Base-by-base conservation (phyloP, 2,797 vertebrate species). In the Sebastes kiyomatsui region DNA sequence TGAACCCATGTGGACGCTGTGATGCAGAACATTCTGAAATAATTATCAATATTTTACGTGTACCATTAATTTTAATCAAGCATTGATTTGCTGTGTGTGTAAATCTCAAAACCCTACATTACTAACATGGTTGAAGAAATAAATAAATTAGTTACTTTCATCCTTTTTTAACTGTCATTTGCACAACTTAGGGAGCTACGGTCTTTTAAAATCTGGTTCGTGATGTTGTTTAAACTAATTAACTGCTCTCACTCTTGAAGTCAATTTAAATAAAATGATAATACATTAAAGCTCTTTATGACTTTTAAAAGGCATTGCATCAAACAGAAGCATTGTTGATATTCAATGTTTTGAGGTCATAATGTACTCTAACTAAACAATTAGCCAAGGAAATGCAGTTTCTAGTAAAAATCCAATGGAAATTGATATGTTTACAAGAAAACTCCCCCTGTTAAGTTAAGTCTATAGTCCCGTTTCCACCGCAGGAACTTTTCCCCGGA, bases 41-140 rank as follows among this genome's bases (percentile, higher is more conserved):
- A 25, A 58, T 30, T 13, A 69, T 72, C 25, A 70, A 23, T 60
- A 23, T 60, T 83, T 76, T 32, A 72, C 13, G 56, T 52, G 0
- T 55, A 28, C 8, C 12, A 68, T 86, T 38, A 2, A 75, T 81
- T 75, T 79, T 64, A 79, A 75, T 74, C 8, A 59, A 35, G 12
- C 28, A 35, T 23, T 46, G 27, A 0, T 76, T 65, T 79, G 18
- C 4, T 62, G 2, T 35, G 20, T 54, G 32, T 77, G 35, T 38
- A 14, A 49, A 14, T 28, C 49, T 12, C 6, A 27, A 75, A 46
- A 68, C 2, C 33, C 35, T 22, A 14, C 23, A 66, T 35, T 8
- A 38, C 9, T 18, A 38, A 71, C 20, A 52, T 32, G 3, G n/a
- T 5, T 18, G 8, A 64, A 22, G 18, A 72, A 46, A 58, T 25